These are phyloP conservation scores for Luffia ferchaultella DNA, from an alignment of 2,888 invertebrate genomes.

Conservation along the genomic window DNA sequence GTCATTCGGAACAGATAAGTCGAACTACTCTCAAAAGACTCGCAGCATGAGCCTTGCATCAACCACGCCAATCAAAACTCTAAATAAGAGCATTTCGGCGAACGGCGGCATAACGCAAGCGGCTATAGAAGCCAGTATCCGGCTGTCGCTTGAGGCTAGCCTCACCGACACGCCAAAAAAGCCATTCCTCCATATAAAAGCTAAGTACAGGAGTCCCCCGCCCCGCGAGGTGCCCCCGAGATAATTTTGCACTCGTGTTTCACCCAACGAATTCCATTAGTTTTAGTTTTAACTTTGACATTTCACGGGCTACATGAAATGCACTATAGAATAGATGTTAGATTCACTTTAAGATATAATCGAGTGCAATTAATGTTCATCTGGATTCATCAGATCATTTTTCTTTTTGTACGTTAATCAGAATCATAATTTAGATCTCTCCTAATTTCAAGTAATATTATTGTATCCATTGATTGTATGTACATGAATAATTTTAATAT, in stretches of 20 bases:
- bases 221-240: conserved; percentile 68
- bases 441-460: background rate
- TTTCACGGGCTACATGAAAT: background rate
- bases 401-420: background rate
- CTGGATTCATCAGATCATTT: conserved; percentile 5
- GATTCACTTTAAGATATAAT: background rate
- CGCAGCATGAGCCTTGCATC: conserved; percentile 50
- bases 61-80: conserved; percentile 28
- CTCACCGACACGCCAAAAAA: conserved; percentile 47
- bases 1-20: conserved; percentile 24
- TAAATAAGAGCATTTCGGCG: conserved; percentile 32
- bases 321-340: too few relatives aligned
- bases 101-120: conserved; percentile 47
- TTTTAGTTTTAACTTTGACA: conserved; percentile 19
- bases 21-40: conserved; percentile 32
- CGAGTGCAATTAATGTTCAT: conserved; percentile 8
- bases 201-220: conserved; percentile 76
- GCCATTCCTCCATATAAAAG: conserved; percentile 74
- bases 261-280: conserved; percentile 36
- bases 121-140: conserved; percentile 55
- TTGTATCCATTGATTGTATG: too few relatives aligned
- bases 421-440: background rate
- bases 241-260: conserved; percentile 30
- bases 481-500: background rate
- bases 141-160: conserved; percentile 44